phyloP scores from a whole-genome alignment of 1,140 invertebrate genomes.

The Potamilus streckersoni region DNA sequence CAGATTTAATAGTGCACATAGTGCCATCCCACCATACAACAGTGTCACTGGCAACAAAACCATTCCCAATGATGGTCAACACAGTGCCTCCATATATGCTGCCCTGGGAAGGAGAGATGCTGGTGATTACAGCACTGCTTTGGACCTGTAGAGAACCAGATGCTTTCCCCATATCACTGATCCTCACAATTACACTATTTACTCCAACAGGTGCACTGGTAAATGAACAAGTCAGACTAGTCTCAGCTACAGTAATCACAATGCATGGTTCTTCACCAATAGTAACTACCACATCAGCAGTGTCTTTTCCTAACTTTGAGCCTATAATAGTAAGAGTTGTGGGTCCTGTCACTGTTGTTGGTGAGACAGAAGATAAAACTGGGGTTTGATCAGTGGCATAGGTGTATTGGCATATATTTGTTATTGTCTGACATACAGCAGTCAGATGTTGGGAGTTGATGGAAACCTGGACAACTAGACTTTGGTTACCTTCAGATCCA shows the following conservation, averaged over 20 bases:
- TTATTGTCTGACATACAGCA: conserved; percentile 16
- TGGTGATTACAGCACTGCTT: conserved; percentile 22
- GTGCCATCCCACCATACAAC: conserved; percentile 14
- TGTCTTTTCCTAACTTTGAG: conserved; percentile 8
- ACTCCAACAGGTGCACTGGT: conserved; percentile 22
- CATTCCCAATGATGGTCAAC: conserved; percentile 18
- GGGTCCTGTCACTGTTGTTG: conserved; percentile 4
- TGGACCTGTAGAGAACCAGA: conserved; percentile 4
- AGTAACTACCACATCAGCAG: conserved; percentile 17
- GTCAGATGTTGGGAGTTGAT: background rate
- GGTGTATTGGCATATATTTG: conserved; percentile 17
- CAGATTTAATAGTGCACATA: conserved; percentile 4
- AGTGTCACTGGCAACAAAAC: conserved; percentile 31
- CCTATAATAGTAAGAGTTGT: conserved; percentile 20
- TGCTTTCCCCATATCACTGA: conserved; percentile 27
- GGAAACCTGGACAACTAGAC: no score
- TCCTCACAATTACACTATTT: conserved; percentile 29
- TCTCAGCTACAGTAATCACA: conserved; percentile 18
- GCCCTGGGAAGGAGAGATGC: conserved; percentile 34
- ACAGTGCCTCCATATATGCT: conserved; percentile 42
- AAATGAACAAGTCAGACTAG: conserved; percentile 29
- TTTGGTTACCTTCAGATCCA: no score
- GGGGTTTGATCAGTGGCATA: conserved; percentile 13
- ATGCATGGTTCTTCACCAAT: conserved; percentile 30
- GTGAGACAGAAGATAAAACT: conserved; percentile 8